Base-by-base conservation (phyloP, 2,888 invertebrate species). In the Plusia festucae region DNA sequence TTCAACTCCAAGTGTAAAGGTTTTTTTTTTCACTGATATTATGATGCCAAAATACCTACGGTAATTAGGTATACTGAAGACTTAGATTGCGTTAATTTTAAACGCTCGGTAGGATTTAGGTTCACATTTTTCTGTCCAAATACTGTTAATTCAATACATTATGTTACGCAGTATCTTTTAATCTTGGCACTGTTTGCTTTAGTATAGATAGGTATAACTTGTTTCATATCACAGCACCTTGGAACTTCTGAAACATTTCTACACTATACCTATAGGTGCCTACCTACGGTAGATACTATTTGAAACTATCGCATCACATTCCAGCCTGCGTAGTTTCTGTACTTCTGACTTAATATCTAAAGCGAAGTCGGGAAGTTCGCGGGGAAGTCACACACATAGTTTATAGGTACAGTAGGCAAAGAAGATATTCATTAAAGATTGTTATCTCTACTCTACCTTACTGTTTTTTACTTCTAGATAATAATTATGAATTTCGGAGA, bases 261-360 rank as follows among this genome's bases (percentile, higher is more conserved):
- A 49, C 13, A 4, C 4, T 15, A 13, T 15, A n/a, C n/a, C n/a
- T n/a, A n/a, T n/a, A n/a, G n/a, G n/a, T n/a, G n/a, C n/a, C n/a
- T n/a, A n/a, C n/a, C 2, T n/a, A 40, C 40, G 4, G 3, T 40
- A 40, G 13, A 16, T 20, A 18, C 13, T 34, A 20, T 22, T 22
- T 6, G n/a, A 56, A 46, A 57, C 30, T 49, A 57, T 30, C 16
- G 18, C 44, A 49, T 15, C 30, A 49, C 46, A 57, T 49, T 49
- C 57, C 57, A 15, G 18, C 20, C 9, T 32, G n/a, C 30, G 20
- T 20, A 30, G 57, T 57, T 49, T 7, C 15, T 7, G 15, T 49
- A 57, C 27, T 49, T 16, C 24, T 30, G 18, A 58, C 49, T 15
- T 32, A 32, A 51, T 49, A 13, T 18, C 46, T 51, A n/a, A 49